phyloP scores from a whole-genome alignment of 1,140 invertebrate genomes.

The Coelopa frigida region DNA sequence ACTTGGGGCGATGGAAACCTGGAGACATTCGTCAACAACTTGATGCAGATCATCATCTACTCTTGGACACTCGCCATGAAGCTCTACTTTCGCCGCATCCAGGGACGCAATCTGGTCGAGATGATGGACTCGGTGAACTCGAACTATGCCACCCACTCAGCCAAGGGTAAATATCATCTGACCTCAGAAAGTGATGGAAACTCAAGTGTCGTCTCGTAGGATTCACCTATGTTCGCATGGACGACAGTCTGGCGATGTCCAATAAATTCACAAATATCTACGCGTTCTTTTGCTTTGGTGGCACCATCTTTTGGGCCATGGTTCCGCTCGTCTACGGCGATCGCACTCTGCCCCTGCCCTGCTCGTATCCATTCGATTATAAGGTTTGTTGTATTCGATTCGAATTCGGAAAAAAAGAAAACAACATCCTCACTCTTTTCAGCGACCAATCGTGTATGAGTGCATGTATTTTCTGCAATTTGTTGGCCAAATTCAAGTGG shows the following conservation, averaged over 20 bases:
- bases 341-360: constrained; percentile 29
- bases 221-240: constrained; percentile 32
- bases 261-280: constrained; percentile 30
- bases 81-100: constrained; percentile 30
- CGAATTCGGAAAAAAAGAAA: neutral
- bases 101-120: constrained; percentile 15
- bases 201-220: constrained; percentile 11
- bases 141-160: constrained; percentile 22
- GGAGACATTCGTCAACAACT: constrained; percentile 33
- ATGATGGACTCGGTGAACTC: constrained; percentile 26
- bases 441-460: neutral
- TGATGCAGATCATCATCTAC: constrained; percentile 38
- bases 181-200: neutral
- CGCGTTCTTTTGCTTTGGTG: constrained; percentile 32
- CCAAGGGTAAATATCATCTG: constrained; percentile 15
- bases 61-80: constrained; percentile 36
- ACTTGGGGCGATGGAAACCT: constrained; percentile 28
- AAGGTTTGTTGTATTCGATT: constrained; percentile 22
- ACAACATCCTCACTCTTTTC: neutral
- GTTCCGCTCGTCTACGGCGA: constrained; percentile 32
- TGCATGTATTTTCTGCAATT: constrained; percentile 28
- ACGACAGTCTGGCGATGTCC: constrained; percentile 17
- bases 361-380: constrained; percentile 41
- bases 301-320: constrained; percentile 31
- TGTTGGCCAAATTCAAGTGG: constrained; percentile 35